Percentiles rank a stretch among this genome's conserved stretches.
phyloP scores from a whole-genome alignment of 2,888 invertebrate genomes.

The Pyralis farinalis region DNA sequence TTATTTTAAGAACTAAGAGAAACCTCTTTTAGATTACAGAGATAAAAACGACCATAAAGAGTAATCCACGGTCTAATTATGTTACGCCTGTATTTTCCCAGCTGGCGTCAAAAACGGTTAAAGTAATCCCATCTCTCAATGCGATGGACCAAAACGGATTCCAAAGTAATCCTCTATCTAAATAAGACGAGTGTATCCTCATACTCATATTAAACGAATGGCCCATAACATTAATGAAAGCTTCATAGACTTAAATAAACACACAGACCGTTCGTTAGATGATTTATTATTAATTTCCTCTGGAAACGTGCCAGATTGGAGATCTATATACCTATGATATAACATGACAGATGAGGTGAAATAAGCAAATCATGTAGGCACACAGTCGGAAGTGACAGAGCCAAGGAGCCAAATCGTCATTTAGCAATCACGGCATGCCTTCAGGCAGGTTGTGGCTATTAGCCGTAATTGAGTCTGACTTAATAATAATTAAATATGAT shows the following conservation, averaged over 20 bases:
- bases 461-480: too few species aligned
- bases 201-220: slow-evolving; percentile 26
- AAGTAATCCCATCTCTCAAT: background rate
- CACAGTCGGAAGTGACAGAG: too few species aligned
- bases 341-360: too few species aligned
- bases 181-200: slow-evolving; percentile 16
- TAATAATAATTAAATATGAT: too few species aligned
- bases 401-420: too few species aligned
- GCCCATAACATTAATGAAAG: slow-evolving; percentile 23
- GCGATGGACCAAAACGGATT: background rate
- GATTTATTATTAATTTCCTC: slow-evolving; percentile 25
- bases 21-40: too few species aligned
- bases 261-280: slow-evolving; percentile 19
- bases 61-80: background rate
- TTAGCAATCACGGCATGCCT: too few species aligned
- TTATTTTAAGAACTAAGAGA: too few species aligned
- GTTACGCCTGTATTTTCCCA: background rate
- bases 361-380: too few species aligned
- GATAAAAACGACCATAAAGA: background rate
- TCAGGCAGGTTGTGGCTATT: too few species aligned
- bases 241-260: slow-evolving; percentile 19
- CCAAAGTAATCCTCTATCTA: slow-evolving; percentile 14
- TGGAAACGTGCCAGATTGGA: slow-evolving; percentile 23
- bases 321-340: slow-evolving; percentile 10
- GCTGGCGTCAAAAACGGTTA: background rate